A percentile compares a stretch with the other conserved stretches of the same genome.
Conservation (phyloP, 2,888 invertebrate species). For the Campoplex capitator region DNA sequence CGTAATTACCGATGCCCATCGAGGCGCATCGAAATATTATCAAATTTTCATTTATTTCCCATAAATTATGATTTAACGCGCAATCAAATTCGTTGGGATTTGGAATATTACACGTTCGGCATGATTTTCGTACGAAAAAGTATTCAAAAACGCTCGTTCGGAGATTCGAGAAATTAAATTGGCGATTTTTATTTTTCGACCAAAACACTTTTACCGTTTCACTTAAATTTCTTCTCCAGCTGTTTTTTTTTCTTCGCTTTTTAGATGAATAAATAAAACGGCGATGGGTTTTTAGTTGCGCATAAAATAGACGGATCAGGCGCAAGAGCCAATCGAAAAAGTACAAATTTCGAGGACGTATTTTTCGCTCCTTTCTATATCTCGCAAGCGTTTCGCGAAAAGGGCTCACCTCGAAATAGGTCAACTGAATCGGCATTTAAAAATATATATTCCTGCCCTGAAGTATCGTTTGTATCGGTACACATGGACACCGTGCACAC, state of each 20-base stretch:
- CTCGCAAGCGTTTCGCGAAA: conserved; percentile 9
- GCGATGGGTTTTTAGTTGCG: not conserved
- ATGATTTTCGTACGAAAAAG: too few relatives aligned
- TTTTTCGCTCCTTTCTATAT: conserved; percentile 34
- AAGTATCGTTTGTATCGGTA: conserved; percentile 69
- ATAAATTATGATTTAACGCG: conserved; percentile 7
- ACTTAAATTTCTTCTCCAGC: too few relatives aligned
- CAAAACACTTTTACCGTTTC: too few relatives aligned
- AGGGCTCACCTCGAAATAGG: conserved; percentile 58
- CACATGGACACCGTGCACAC: conserved; percentile 69
- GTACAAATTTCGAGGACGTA: conserved; percentile 57
- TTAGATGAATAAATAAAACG: not conserved
- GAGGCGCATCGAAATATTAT: conserved; percentile 8
- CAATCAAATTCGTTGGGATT: not conserved
- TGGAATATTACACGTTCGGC: not conserved
- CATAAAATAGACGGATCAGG: not conserved
- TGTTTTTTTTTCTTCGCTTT: not conserved
- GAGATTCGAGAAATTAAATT: not conserved
- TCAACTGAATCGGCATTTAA: conserved; percentile 65
- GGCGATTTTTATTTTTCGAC: not conserved
- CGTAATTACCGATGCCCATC: conserved; percentile 17
- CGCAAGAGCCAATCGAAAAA: conserved; percentile 27
- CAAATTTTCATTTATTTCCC: conserved; percentile 10
- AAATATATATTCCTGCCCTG: conserved; percentile 61
- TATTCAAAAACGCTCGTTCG: not conserved